A percentile compares a stretch with the other conserved stretches of the same genome.
Evolutionary conservation across 2,888 invertebrate species (phyloP).

Genomic region (Orchestes rusci): DNA sequence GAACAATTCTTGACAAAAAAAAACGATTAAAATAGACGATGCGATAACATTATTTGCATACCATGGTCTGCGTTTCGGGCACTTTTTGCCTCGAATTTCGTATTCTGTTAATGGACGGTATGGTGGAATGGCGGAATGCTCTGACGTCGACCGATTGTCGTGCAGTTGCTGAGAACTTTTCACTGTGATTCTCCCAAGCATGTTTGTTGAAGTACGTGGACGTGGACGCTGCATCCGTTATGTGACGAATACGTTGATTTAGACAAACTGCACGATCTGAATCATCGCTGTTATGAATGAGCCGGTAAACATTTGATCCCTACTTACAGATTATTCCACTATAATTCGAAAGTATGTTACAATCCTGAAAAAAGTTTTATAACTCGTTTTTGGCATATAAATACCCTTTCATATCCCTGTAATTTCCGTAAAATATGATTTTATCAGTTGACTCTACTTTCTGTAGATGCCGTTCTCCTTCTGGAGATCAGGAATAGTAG

Average conservation of each 20-base stretch:
- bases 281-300: too few relatives aligned
- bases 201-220: slow-evolving; percentile 35
- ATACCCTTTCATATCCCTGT: too few relatives aligned
- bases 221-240: slow-evolving; percentile 34
- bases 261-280: slow-evolving; percentile 15
- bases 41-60: slow-evolving; percentile 27
- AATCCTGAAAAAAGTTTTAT: too few relatives aligned
- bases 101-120: slow-evolving; percentile 30
- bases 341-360: too few relatives aligned
- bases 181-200: slow-evolving; percentile 33
- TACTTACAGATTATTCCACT: too few relatives aligned
- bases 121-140: slow-evolving; percentile 31
- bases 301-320: too few relatives aligned
- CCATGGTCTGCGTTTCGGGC: slow-evolving; percentile 25
- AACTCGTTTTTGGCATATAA: too few relatives aligned
- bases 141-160: slow-evolving; percentile 32
- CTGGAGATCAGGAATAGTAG: too few relatives aligned
- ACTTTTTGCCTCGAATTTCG: slow-evolving; percentile 30
- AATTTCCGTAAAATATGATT: too few relatives aligned
- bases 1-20: slow-evolving; percentile 16
- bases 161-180: slow-evolving; percentile 34
- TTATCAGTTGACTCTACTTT: too few relatives aligned
- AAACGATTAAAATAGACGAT: slow-evolving; percentile 16
- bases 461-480: too few relatives aligned
- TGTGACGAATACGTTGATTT: slow-evolving; percentile 26